Evolutionary conservation across 2,113 vertebrate species (phyloP).

Genomic region (Rhynchopsitta pachyrhyncha): DNA sequence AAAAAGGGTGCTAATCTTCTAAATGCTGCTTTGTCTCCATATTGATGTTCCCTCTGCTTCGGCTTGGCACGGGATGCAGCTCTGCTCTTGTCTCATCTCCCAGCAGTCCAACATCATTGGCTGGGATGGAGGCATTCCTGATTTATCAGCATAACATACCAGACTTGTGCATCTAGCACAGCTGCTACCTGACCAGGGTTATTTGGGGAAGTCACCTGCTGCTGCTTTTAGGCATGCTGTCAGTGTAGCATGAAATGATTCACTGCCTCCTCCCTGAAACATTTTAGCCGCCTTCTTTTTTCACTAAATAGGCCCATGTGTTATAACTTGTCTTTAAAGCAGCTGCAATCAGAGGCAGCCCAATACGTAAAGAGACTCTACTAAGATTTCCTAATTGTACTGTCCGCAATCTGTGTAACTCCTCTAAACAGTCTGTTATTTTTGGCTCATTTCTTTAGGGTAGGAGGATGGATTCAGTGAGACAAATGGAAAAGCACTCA

Average conservation of each 20-base stretch:
- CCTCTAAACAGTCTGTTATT: neutral
- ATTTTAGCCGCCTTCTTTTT: neutral
- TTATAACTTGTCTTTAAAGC: neutral
- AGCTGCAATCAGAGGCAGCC: neutral
- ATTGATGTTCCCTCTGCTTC: neutral
- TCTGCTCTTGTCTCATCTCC: neutral
- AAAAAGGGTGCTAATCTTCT: neutral
- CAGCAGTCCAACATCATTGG: neutral
- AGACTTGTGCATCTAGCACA: neutral
- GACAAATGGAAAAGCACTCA: neutral
- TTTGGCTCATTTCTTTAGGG: neutral
- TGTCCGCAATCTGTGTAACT: neutral
- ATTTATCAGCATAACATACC: neutral
- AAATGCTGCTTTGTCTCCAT: neutral
- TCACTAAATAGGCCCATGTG: neutral
- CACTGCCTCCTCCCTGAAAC: neutral
- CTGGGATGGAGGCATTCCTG: neutral
- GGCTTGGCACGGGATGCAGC: neutral
- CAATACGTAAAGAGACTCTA: neutral
- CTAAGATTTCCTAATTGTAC: neutral
- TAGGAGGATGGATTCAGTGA: neutral
- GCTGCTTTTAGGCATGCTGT: neutral
- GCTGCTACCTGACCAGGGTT: neutral
- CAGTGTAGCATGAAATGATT: neutral
- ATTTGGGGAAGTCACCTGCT: neutral